Evolutionary conservation across 2,888 invertebrate genomes (phyloP), one percentile per base, ranked within the genome.

Genomic region (Amphipyra berbera): DNA sequence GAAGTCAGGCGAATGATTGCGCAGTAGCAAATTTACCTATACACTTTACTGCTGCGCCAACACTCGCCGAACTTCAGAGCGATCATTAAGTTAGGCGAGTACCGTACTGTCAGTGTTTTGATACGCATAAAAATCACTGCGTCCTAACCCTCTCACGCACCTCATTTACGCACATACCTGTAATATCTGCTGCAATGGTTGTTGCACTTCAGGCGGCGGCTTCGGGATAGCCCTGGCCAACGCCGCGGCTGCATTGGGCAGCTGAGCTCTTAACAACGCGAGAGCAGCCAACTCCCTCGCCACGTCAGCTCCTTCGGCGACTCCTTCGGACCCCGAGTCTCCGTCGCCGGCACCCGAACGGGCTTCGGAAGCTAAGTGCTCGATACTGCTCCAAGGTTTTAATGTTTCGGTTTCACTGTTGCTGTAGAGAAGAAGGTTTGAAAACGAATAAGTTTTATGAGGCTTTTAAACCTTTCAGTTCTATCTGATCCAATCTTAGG

Each of bases 231-330:
- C 91, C 2, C 77, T 58, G 0, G 82, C 85, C 2, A 87, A 84
- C 10, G 86, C 86, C 3, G 82, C 79, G 27, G 84, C 88, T 21
- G 88, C 88, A 48, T 61, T 5, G 0, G 89, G 88, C 57, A 86
- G 78, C 49, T 75, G 79, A 33, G 86, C 84, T 13, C 94, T 83
- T 78, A 94, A 68, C 53, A 93, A 75, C 1, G 90, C 94, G 38
- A 94, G 86, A 48, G 93, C 89, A 0, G 92, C 94, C 54, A 94
- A 85, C 68, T 89, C 89, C 21, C 91, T 86, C 66, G 94, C 93
- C 71, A 94, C 90, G 82, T 94, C 94, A 0, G 88, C 90, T 27
- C 94, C 93, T 79, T 93, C 94, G 0, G 92, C 87, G 65, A 93
- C 90, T 40, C 93, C 92, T 79, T 89, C 89, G 1, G 86, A 74